Conservation (phyloP, 2,113 vertebrate species). For the pig (Sus scrofa) region T2T-Sscrofa CM000824.6:67663001-67663500, state of each 20-base stretch:
- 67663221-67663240: slow-evolving; percentile 23
- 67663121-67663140: slow-evolving; percentile 60
- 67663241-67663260: slow-evolving; percentile 67
- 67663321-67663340: slow-evolving; percentile 79
- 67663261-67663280: slow-evolving; percentile 65
- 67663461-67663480: slow-evolving; percentile 76
- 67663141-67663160: slow-evolving; percentile 69
- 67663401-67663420: slow-evolving; percentile 81
- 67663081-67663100: slow-evolving; percentile 66
- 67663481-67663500: slow-evolving; percentile 81
- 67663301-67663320: slow-evolving; percentile 78
- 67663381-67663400: slow-evolving; percentile 71
- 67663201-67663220: slow-evolving; percentile 67
- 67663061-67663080: neutral
- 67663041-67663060: slow-evolving; percentile 29
- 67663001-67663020: slow-evolving; percentile 54
- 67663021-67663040: slow-evolving; percentile 2
- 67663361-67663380: slow-evolving; percentile 19
- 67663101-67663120: slow-evolving; percentile 30
- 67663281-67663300: slow-evolving; percentile 76
- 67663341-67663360: slow-evolving; percentile 78
- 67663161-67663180: slow-evolving; percentile 49
- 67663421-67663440: slow-evolving; percentile 31
- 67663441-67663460: slow-evolving; percentile 67
- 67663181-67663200: slow-evolving; percentile 64